phyloP scores from a whole-genome alignment of 2,888 invertebrate species.

The Antitype chi region DNA sequence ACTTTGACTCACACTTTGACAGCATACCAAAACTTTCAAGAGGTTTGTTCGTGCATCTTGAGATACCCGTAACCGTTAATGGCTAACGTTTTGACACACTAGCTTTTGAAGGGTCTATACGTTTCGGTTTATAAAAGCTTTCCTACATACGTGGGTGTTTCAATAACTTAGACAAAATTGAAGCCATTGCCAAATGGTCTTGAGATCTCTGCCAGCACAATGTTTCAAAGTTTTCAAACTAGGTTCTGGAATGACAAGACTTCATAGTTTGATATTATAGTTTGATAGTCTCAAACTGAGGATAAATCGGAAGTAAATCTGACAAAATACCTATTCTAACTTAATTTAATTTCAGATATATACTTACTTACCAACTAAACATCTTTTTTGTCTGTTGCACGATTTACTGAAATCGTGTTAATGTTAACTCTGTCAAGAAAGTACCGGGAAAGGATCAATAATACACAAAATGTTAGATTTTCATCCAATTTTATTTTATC shows the following conservation, averaged over 20 bases:
- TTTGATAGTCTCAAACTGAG: too few relatives aligned
- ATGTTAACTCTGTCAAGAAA: too few relatives aligned
- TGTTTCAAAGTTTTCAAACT: constrained; percentile 25
- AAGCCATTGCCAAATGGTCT: constrained; percentile 2
- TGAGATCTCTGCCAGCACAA: constrained; percentile 20
- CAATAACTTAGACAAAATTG: constrained; percentile 4
- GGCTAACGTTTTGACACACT: not conserved
- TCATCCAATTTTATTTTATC: too few relatives aligned
- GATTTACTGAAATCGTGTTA: constrained; percentile 2
- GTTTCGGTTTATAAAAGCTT: not conserved
- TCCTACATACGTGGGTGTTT: not conserved
- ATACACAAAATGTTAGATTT: too few relatives aligned
- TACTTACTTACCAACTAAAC: not conserved
- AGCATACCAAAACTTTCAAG: not conserved
- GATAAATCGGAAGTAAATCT: not conserved
- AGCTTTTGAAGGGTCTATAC: too few relatives aligned
- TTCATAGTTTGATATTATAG: not conserved
- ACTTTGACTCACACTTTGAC: not conserved
- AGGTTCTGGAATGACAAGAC: not conserved
- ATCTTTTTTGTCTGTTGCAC: not conserved
- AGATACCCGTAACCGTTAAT: not conserved
- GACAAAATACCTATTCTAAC: not conserved
- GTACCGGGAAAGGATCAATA: too few relatives aligned
- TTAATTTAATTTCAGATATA: not conserved
- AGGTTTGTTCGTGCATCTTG: not conserved